These are phyloP conservation scores for Betta splendens DNA, from an alignment of 2,797 vertebrate genomes.

Conservation along the genomic window DNA sequence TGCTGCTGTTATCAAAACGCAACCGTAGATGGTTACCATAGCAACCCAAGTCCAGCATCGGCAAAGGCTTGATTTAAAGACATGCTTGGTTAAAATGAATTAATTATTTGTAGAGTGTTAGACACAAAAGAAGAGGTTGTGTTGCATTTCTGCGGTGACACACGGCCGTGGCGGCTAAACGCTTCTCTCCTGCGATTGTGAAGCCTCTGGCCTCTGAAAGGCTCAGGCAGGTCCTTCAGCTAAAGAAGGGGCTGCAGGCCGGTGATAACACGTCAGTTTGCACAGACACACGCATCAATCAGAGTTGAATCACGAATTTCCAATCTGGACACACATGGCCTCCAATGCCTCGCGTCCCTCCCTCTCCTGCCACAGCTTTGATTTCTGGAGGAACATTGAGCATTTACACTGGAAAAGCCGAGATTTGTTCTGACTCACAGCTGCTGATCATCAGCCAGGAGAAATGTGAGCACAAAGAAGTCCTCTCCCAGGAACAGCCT, in stretches of 20 bases:
- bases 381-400: neutral
- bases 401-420: conserved; percentile 1
- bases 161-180: neutral
- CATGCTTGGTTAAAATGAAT: too few relatives aligned
- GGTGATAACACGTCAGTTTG: conserved; percentile 29
- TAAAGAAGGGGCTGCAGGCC: conserved; percentile 59
- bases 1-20: conserved; percentile 14
- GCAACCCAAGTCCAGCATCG: conserved; percentile 14
- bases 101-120: too few relatives aligned
- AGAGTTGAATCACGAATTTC: conserved; percentile 16
- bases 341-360: neutral
- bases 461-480: too few relatives aligned
- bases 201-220: conserved; percentile 32
- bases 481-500: too few relatives aligned
- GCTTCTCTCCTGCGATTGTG: conserved; percentile 1
- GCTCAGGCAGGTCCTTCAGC: conserved; percentile 41
- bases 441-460: conserved; percentile 30
- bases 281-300: conserved; percentile 22
- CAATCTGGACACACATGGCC: conserved; percentile 6
- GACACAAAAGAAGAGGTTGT: too few relatives aligned
- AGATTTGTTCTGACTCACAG: conserved; percentile 43
- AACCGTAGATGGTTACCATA: conserved; percentile 19
- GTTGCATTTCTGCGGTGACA: too few relatives aligned
- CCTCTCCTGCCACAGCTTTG: conserved; percentile 1
- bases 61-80: neutral